Percentiles rank a stretch among this genome's conserved stretches.
These are phyloP conservation scores for Glomeris marginata DNA, from an alignment of 2,888 invertebrate species.

Conservation along the genomic window DNA sequence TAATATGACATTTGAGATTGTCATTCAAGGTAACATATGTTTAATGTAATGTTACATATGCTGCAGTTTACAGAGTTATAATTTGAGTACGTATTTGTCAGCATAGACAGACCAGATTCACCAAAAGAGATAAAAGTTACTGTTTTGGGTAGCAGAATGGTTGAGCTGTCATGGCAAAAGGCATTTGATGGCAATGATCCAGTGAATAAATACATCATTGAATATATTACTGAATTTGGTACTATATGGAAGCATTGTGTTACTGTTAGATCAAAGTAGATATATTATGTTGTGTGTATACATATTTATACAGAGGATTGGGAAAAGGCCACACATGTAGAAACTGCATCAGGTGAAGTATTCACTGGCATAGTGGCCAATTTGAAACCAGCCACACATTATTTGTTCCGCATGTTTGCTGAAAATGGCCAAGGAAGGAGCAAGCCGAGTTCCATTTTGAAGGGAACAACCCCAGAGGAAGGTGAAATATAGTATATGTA, in stretches of 20 bases:
- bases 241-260: too few relatives aligned
- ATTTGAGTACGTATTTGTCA: too few relatives aligned
- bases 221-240: constrained; percentile 24
- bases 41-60: too few relatives aligned
- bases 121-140: neutral
- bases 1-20: constrained; percentile 8
- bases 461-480: constrained; percentile 91
- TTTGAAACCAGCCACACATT: constrained; percentile 75
- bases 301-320: neutral
- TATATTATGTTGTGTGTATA: neutral
- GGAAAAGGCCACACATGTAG: neutral
- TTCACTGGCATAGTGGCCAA: neutral
- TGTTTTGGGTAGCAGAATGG: constrained; percentile 6
- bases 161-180: constrained; percentile 26
- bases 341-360: neutral
- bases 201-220: constrained; percentile 27
- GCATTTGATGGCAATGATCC: constrained; percentile 28
- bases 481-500: constrained; percentile 28
- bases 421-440: constrained; percentile 86
- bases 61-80: too few relatives aligned
- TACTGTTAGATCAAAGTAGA: too few relatives aligned
- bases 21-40: constrained; percentile 11
- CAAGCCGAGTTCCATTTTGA: constrained; percentile 78
- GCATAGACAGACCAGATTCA: neutral
- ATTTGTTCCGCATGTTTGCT: constrained; percentile 80